A percentile compares a stretch with the other conserved stretches of the same genome.
Evolutionary conservation across 2,888 invertebrate genomes (phyloP).

Genomic region (Myopa tessellatipennis): DNA sequence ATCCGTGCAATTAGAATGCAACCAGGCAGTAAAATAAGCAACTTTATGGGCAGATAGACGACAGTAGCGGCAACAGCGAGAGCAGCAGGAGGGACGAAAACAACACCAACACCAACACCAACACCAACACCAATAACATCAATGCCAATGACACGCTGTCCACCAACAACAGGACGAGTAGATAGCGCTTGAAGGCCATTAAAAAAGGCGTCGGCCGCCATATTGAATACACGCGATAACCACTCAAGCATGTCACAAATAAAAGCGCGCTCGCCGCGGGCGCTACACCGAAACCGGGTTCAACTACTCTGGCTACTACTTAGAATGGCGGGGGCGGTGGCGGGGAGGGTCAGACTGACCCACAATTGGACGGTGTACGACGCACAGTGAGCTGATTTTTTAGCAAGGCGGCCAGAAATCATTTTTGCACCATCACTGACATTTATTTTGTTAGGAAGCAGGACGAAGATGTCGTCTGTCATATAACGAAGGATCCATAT

Average conservation of each 20-base stretch:
- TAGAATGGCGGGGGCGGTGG: neutral
- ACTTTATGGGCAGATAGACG: constrained; percentile 5
- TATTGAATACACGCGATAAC: constrained; percentile 40
- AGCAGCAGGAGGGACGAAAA: neutral
- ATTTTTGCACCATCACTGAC: too few species aligned
- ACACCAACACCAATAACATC: neutral
- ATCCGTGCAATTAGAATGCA: constrained; percentile 24
- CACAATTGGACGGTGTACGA: too few species aligned
- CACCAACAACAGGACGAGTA: neutral
- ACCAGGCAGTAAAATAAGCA: constrained; percentile 16
- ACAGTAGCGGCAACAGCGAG: neutral
- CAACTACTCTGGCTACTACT: neutral
- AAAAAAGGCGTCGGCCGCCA: constrained; percentile 24
- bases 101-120: neutral
- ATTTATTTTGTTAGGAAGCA: too few species aligned
- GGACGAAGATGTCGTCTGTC: too few species aligned
- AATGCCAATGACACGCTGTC: neutral
- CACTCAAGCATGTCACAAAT: constrained; percentile 44
- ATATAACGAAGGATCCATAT: too few species aligned
- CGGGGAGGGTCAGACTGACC: too few species aligned
- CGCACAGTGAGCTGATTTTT: too few species aligned
- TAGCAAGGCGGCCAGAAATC: too few species aligned
- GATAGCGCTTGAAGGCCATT: constrained; percentile 18
- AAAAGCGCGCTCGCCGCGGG: constrained; percentile 38
- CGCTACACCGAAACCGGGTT: neutral